phyloP scores from a whole-genome alignment of 2,113 vertebrate species.

The Campylomormyrus numenius region DNA sequence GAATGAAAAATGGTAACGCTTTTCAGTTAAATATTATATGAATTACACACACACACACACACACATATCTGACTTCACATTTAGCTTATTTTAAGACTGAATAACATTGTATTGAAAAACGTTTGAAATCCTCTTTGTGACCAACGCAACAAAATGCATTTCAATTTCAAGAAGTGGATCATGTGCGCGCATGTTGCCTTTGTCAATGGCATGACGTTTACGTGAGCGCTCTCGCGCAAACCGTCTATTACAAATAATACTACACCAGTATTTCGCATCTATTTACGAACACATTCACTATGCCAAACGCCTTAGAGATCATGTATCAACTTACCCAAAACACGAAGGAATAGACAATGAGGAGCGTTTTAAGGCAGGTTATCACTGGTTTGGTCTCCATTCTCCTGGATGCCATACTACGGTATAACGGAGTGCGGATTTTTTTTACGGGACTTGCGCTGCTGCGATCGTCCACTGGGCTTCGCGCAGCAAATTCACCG shows the following conservation, averaged over 20 bases:
- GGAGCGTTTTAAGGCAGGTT: slow-evolving; percentile 81
- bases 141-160: neutral
- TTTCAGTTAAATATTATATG: neutral
- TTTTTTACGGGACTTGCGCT: slow-evolving; percentile 27
- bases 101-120: neutral
- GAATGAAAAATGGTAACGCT: neutral
- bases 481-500: slow-evolving; percentile 30
- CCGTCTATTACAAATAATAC: neutral
- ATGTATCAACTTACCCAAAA: slow-evolving; percentile 73
- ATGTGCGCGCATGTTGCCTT: neutral
- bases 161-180: neutral
- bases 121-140: neutral
- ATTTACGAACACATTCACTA: neutral
- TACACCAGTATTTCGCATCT: neutral
- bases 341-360: slow-evolving; percentile 84
- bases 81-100: neutral
- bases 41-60: neutral
- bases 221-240: slow-evolving; percentile 26
- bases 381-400: slow-evolving; percentile 89
- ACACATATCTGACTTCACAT: neutral
- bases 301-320: neutral
- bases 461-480: slow-evolving; percentile 42
- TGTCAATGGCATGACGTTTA: neutral
- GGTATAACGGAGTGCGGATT: slow-evolving; percentile 49
- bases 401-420: slow-evolving; percentile 79